phyloP scores from a whole-genome alignment of 2,113 vertebrate genomes.

The Calyptommatus sinebrachiatus region DNA sequence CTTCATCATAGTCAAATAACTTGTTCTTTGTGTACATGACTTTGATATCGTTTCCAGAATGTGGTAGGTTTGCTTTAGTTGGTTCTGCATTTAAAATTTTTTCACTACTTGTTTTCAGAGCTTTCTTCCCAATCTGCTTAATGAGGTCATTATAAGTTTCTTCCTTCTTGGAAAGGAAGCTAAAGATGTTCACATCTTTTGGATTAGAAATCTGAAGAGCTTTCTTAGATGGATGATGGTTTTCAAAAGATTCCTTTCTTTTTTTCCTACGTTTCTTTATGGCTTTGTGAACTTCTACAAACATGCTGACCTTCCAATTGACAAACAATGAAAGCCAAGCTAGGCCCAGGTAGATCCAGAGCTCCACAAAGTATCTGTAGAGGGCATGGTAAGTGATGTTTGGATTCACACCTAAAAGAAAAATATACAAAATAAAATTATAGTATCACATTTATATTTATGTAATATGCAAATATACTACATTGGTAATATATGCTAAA shows the following conservation, averaged over 20 bases:
- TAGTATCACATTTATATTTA: not conserved
- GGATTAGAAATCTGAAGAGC: constrained; percentile 69
- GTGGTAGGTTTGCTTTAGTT: constrained; percentile 70
- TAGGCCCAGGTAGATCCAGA: constrained; percentile 96
- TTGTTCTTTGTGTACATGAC: constrained; percentile 88
- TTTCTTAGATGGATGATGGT: constrained; percentile 78
- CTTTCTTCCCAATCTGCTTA: constrained; percentile 90
- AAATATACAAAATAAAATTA: constrained; percentile 35
- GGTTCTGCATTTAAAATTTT: constrained; percentile 67
- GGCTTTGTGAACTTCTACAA: constrained; percentile 96
- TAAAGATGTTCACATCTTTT: constrained; percentile 92
- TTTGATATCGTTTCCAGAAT: constrained; percentile 75
- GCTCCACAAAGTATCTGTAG: constrained; percentile 96
- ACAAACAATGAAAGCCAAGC: constrained; percentile 98
- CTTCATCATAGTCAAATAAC: constrained; percentile 79
- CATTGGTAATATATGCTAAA: not conserved
- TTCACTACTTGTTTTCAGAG: constrained; percentile 50
- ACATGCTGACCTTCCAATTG: constrained; percentile 99
- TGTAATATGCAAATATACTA: not conserved
- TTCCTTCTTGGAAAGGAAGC: constrained; percentile 92
- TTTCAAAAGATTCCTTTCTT: constrained; percentile 88
- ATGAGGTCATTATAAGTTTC: constrained; percentile 95
- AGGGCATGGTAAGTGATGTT: constrained; percentile 87
- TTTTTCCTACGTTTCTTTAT: constrained; percentile 93
- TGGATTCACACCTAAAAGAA: constrained; percentile 87